These are phyloP conservation scores for Microtus pennsylvanicus DNA, from an alignment of 2,113 vertebrate genomes.

Conservation along the genomic window DNA sequence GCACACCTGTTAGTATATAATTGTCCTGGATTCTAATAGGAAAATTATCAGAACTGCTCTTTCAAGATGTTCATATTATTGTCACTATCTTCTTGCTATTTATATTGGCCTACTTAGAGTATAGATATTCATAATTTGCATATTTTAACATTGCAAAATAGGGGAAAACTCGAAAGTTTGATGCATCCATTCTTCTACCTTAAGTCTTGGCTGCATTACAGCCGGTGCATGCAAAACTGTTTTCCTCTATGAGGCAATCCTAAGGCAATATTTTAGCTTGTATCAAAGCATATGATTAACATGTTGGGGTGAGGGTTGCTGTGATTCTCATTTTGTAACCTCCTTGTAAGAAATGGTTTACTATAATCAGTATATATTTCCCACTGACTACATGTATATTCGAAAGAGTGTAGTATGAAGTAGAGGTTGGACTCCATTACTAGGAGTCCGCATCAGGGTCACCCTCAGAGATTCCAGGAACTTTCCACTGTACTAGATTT, in stretches of 20 bases:
- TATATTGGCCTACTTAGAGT: constrained; percentile 46
- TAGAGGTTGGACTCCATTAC: not conserved
- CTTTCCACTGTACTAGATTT: not conserved
- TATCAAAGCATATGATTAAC: constrained; percentile 37
- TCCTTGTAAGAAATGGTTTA: not conserved
- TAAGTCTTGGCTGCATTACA: not conserved
- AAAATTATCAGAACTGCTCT: constrained; percentile 69
- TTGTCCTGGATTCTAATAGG: constrained; percentile 72
- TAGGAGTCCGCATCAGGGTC: not conserved
- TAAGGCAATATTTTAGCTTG: not conserved
- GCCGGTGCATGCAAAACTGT: not conserved
- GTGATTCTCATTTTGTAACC: not conserved
- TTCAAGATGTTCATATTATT: constrained; percentile 63
- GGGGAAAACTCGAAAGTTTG: not conserved
- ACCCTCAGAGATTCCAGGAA: not conserved
- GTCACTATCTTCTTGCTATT: constrained; percentile 60
- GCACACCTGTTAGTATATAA: constrained; percentile 75
- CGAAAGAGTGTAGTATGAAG: not conserved
- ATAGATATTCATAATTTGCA: constrained; percentile 20
- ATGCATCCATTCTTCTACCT: not conserved
- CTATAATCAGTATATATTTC: not conserved
- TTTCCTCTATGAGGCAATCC: not conserved
- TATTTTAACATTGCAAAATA: constrained; percentile 37
- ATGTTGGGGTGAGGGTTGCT: not conserved
- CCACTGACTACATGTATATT: not conserved